These are phyloP conservation scores for Pseudomyrmex cubaensis DNA, from an alignment of 1,140 invertebrate genomes.

Conservation along the genomic window DNA sequence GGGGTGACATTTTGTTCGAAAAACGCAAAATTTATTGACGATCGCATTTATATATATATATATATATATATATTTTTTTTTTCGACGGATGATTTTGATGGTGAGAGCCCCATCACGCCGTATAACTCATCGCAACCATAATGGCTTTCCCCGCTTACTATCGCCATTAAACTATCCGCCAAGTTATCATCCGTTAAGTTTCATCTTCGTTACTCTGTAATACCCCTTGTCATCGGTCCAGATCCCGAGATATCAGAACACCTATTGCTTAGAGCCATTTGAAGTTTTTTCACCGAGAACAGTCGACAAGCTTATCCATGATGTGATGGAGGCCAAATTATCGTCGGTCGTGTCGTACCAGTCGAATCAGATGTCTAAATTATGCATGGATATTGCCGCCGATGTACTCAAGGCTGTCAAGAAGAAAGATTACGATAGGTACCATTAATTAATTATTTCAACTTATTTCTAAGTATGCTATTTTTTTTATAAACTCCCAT, in stretches of 20 bases:
- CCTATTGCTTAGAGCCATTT: slow-evolving; percentile 68
- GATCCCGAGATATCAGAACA: slow-evolving; percentile 73
- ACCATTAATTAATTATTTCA: slow-evolving; percentile 31
- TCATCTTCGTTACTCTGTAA: neutral
- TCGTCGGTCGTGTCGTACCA: slow-evolving; percentile 57
- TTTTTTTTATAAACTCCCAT: neutral
- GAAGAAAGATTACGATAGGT: slow-evolving; percentile 73
- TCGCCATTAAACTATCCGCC: slow-evolving; percentile 13
- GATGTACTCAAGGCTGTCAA: slow-evolving; percentile 64
- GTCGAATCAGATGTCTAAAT: slow-evolving; percentile 48
- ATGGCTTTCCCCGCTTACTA: neutral
- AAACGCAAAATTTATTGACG: too few relatives aligned
- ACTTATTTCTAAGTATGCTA: slow-evolving; percentile 59
- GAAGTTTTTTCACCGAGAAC: slow-evolving; percentile 38
- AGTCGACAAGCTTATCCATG: slow-evolving; percentile 62
- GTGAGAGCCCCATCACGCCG: too few relatives aligned
- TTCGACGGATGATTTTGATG: too few relatives aligned
- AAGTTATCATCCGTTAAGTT: slow-evolving; percentile 20
- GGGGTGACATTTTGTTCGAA: too few relatives aligned
- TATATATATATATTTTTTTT: too few relatives aligned
- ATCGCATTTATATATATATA: too few relatives aligned
- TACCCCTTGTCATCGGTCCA: slow-evolving; percentile 1
- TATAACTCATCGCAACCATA: too few relatives aligned
- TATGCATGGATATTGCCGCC: slow-evolving; percentile 63
- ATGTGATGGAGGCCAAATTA: slow-evolving; percentile 62